Evolutionary conservation across 2,888 invertebrate genomes (phyloP).

Genomic region (Podabrus alpinus): DNA sequence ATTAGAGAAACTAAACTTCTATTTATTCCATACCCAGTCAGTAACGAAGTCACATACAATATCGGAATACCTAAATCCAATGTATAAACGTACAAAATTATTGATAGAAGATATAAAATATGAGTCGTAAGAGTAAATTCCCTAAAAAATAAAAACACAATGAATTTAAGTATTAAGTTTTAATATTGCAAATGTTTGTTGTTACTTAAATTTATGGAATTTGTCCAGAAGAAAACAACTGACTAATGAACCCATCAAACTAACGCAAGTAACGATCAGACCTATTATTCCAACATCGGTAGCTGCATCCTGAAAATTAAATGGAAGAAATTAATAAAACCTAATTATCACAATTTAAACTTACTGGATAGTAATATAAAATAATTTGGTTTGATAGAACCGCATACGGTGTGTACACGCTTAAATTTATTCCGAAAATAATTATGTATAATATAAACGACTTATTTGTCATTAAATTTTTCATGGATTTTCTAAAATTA

Average conservation of each 20-base stretch:
- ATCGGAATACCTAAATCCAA: not conserved
- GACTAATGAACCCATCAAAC: not conserved
- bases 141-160: no score
- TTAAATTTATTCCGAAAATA: conserved; percentile 93
- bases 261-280: not conserved
- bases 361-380: conserved; percentile 78
- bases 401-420: conserved; percentile 95
- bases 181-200: not conserved
- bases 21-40: not conserved
- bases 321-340: not conserved
- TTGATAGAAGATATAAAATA: not conserved
- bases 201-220: not conserved
- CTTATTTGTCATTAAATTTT: conserved; percentile 74
- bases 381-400: conserved; percentile 91
- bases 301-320: not conserved
- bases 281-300: not conserved
- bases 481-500: conserved; percentile 63
- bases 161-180: not conserved
- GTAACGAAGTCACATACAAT: not conserved
- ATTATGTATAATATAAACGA: conserved; percentile 83
- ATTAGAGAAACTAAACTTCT: not conserved
- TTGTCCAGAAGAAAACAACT: not conserved
- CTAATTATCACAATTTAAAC: no score
- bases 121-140: not conserved
- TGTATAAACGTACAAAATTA: not conserved